These are phyloP conservation scores for Daboia siamensis DNA, from an alignment of 2,113 vertebrate genomes.

Conservation along the genomic window DNA sequence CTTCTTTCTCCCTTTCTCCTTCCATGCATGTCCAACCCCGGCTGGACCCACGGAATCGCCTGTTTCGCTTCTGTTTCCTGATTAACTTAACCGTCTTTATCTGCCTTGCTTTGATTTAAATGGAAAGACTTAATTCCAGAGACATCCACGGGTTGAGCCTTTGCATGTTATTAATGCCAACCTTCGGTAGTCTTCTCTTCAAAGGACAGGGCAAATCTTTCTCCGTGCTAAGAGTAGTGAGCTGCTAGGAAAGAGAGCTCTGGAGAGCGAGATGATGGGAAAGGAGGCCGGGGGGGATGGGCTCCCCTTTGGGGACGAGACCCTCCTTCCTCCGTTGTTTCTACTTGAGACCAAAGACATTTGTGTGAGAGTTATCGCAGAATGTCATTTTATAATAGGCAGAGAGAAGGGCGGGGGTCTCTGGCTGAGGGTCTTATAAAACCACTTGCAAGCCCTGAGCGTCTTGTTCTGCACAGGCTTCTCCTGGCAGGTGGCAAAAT, in stretches of 20 bases:
- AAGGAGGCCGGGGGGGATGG: not conserved
- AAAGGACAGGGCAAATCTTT: not conserved
- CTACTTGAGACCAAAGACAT: not conserved
- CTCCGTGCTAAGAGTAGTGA: not conserved
- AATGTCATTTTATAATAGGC: not conserved
- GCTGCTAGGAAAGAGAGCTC: not conserved
- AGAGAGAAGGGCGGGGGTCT: not conserved
- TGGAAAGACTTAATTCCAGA: slow-evolving; percentile 35
- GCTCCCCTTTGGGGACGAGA: not conserved
- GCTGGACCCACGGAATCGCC: slow-evolving; percentile 78
- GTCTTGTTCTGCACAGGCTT: not conserved
- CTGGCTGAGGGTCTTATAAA: not conserved
- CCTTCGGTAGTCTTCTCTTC: not conserved
- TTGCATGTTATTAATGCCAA: slow-evolving; percentile 28
- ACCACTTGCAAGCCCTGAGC: not conserved
- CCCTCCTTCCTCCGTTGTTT: not conserved
- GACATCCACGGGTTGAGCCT: slow-evolving; percentile 16
- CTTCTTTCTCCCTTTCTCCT: slow-evolving; percentile 67
- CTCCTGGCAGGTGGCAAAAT: not conserved
- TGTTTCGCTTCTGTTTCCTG: slow-evolving; percentile 59
- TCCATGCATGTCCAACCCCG: slow-evolving; percentile 82
- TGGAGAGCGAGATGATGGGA: not conserved
- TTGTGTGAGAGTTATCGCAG: fast-evolving
- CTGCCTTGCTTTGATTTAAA: slow-evolving; percentile 45
- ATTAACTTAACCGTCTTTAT: slow-evolving; percentile 38